These are phyloP conservation scores for Sakesphorus luctuosus DNA, from an alignment of 2,113 vertebrate genomes.

Conservation along the genomic window DNA sequence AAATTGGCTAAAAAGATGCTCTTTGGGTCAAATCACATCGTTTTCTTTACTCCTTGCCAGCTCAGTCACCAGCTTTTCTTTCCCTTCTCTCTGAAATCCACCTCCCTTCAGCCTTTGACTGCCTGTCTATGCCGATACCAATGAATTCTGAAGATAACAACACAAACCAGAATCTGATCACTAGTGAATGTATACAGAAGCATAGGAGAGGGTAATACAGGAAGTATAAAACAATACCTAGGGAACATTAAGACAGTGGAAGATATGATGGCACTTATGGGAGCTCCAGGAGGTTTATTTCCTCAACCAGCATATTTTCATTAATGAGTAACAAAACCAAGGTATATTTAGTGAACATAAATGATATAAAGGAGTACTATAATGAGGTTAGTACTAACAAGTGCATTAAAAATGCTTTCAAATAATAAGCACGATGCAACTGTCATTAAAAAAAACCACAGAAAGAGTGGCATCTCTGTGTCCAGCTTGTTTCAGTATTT, in stretches of 20 bases:
- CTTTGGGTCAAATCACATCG: background rate
- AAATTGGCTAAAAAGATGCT: constrained; percentile 29
- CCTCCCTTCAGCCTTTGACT: background rate
- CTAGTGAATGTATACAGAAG: background rate
- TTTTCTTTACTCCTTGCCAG: background rate
- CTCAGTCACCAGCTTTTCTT: background rate
- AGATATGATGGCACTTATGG: background rate
- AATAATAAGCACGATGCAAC: background rate
- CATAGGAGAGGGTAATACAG: background rate
- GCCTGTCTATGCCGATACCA: background rate
- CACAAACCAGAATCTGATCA: background rate
- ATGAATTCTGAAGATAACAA: background rate
- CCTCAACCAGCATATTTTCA: background rate
- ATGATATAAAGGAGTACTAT: background rate
- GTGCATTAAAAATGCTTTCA: background rate
- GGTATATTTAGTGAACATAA: background rate
- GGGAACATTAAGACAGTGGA: background rate
- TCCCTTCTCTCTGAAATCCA: background rate
- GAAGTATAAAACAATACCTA: background rate
- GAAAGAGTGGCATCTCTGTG: background rate
- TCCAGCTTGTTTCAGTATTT: background rate
- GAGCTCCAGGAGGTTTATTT: background rate
- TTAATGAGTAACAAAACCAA: background rate
- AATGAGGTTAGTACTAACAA: background rate
- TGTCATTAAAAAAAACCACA: background rate